phyloP scores from a whole-genome alignment of 2,888 invertebrate genomes.

The Boloria selene region DNA sequence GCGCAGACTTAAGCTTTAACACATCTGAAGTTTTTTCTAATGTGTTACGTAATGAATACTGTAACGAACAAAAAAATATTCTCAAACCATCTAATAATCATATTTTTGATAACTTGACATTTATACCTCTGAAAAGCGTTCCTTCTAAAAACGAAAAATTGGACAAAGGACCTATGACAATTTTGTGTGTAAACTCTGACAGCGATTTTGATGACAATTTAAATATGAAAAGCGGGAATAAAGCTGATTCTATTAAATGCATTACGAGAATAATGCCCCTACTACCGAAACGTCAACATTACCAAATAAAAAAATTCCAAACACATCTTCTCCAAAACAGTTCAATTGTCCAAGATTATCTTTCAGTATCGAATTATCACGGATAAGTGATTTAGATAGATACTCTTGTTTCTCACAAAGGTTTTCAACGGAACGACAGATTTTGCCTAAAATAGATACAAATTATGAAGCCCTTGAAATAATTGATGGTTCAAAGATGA shows the following conservation, averaged over 20 bases:
- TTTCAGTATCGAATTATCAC: constrained; percentile 74
- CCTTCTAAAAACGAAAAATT: constrained; percentile 59
- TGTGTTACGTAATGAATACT: constrained; percentile 46
- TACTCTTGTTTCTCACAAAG: constrained; percentile 73
- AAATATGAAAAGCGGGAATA: constrained; percentile 56
- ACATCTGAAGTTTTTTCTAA: constrained; percentile 72
- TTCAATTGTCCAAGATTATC: constrained; percentile 73
- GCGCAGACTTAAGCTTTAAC: constrained; percentile 63
- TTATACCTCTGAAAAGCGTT: constrained; percentile 66
- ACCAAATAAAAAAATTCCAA: constrained; percentile 67
- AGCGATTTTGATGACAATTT: constrained; percentile 70
- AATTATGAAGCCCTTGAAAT: constrained; percentile 66
- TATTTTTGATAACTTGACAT: constrained; percentile 70
- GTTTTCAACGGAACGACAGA: constrained; percentile 75
- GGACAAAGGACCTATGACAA: constrained; percentile 65
- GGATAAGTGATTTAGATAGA: constrained; percentile 73
- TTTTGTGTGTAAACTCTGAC: constrained; percentile 66
- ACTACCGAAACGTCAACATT: constrained; percentile 53
- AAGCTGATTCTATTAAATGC: constrained; percentile 66
- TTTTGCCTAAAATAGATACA: constrained; percentile 56
- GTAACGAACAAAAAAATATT: constrained; percentile 50
- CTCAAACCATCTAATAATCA: constrained; percentile 65
- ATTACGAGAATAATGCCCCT: constrained; percentile 50
- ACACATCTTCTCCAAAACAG: constrained; percentile 76
- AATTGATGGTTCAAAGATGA: constrained; percentile 56